A percentile compares a stretch with the other conserved stretches of the same genome.
phyloP scores from a whole-genome alignment of 2,888 invertebrate genomes.

The Andrena camellia region DNA sequence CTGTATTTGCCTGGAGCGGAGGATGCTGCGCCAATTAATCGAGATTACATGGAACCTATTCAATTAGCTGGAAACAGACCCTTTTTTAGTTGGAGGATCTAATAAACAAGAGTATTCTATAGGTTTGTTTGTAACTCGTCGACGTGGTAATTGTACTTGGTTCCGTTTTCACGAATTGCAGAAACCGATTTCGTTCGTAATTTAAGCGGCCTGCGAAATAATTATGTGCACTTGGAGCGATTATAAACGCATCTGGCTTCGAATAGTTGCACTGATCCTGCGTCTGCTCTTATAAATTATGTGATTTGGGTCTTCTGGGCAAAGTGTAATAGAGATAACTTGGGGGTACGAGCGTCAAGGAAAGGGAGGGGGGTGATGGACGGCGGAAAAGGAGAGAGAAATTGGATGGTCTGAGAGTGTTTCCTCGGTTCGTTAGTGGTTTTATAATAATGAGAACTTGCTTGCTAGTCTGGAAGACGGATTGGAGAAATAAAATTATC shows the following conservation, averaged over 20 bases:
- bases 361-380: conserved; percentile 40
- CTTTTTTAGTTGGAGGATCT: not conserved
- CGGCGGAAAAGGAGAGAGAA: conserved; percentile 51
- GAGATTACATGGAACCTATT: not conserved
- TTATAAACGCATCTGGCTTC: conserved; percentile 13
- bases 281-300: conserved; percentile 63
- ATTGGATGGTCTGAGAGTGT: conserved; percentile 66
- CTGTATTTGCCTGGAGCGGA: conserved; percentile 37
- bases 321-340: conserved; percentile 52
- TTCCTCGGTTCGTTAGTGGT: conserved; percentile 81
- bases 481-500: conserved; percentile 79
- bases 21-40: conserved; percentile 10
- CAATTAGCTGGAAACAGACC: not conserved
- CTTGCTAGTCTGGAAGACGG: conserved; percentile 62
- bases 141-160: not conserved
- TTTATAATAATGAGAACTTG: conserved; percentile 79
- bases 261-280: conserved; percentile 61
- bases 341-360: conserved; percentile 20
- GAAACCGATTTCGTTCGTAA: not conserved
- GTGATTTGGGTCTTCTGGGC: conserved; percentile 75
- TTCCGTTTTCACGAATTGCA: not conserved
- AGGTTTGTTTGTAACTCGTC: not conserved
- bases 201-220: not conserved
- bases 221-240: not conserved
- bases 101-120: not conserved